Conservation (phyloP, 2,797 vertebrate species). For the Lutjanus campechanus region DNA sequence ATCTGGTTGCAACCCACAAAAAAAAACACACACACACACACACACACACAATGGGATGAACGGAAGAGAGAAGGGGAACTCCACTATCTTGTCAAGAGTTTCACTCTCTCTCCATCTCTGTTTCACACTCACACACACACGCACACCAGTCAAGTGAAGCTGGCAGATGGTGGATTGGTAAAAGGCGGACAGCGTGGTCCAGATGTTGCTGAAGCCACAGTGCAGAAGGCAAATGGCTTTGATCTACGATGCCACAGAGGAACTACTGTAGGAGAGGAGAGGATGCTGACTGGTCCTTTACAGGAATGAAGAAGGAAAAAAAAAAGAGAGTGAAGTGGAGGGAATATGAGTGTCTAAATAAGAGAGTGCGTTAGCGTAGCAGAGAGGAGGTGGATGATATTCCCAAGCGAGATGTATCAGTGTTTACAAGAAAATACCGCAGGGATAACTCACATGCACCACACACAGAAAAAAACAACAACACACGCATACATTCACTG, state of each 20-base stretch:
- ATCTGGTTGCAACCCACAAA: too few species aligned
- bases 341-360: conserved; percentile 4
- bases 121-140: conserved; percentile 36
- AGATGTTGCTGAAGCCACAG: conserved; percentile 73
- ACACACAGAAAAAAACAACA: conserved; percentile 15
- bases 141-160: conserved; percentile 40
- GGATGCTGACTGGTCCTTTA: conserved; percentile 17
- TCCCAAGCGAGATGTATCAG: conserved; percentile 23
- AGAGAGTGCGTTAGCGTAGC: not conserved
- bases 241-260: conserved; percentile 61
- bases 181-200: conserved; percentile 55
- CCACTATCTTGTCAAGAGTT: conserved; percentile 33
- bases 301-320: not conserved
- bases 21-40: too few species aligned
- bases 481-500: conserved; percentile 12
- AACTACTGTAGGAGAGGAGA: conserved; percentile 42
- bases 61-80: conserved; percentile 18
- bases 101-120: conserved; percentile 16
- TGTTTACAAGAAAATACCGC: conserved; percentile 31
- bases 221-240: conserved; percentile 74
- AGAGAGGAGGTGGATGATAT: conserved; percentile 35
- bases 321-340: conserved; percentile 1
- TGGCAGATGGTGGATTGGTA: conserved; percentile 68
- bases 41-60: conserved; percentile 4
- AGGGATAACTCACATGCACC: conserved; percentile 39